Base-by-base conservation (phyloP, 2,113 vertebrate genomes). In the Lophotis ruficrista region DNA sequence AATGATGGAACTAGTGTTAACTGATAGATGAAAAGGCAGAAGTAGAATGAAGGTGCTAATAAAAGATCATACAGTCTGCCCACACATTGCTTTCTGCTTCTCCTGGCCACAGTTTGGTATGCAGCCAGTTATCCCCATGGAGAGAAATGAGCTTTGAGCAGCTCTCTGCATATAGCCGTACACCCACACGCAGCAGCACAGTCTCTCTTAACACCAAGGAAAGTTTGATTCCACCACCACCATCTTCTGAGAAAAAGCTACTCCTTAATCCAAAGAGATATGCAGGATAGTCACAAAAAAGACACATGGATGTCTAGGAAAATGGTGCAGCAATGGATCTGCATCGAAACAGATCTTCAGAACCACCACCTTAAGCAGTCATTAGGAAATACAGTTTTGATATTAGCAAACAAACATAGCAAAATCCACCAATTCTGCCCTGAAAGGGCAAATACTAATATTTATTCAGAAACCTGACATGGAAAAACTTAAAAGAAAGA, bases 171-270 rank as follows among this genome's bases (percentile, higher is more conserved):
- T 82, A 96, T 77, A 98, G 97, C 96, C 97, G 92, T 77, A 97
- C 97, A 62, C 98, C 97, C 97, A 98, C 98, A 97, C 97, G 92
- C 95, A 97, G 97, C 97, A 97, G 95, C 94, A 94, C 94, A 94
- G 95, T 87, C 97, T 97, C 98, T 94, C 92, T 80, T 92, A 96
- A 95, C 92, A 97, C 53, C 43, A 92, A 97, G 97, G 87, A 97
- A 98, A 98, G 97, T 97, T 98, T 97, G 79, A 72, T 94, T 94
- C 81, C 84, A 94, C 82, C 95, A 95, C 87, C 97, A 98, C 97
- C 98, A 98, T 98, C 98, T 98, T 97, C 97, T 97, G 96, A 96
- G 97, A 97, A 97, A 96, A 98, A 94, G 51, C 97, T 93, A 97
- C 94, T 97, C 95, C 84, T 93, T 97, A 97, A 95, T 97, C 94